These are phyloP conservation scores for Formica exsecta DNA, from an alignment of 1,140 invertebrate genomes.

Conservation along the genomic window DNA sequence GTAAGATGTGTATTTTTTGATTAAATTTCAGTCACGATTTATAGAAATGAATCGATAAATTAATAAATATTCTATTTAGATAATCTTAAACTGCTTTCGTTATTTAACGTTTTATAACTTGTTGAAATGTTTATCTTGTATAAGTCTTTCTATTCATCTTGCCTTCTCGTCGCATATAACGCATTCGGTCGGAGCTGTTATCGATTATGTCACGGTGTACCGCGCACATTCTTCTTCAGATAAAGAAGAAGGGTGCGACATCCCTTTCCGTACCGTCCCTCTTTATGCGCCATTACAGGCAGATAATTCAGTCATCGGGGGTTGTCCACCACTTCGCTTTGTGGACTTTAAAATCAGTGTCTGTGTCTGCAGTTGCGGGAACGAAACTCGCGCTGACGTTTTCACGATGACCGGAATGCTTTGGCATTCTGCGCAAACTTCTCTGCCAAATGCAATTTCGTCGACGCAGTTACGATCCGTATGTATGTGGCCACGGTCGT, in stretches of 20 bases:
- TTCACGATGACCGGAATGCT: conserved; percentile 58
- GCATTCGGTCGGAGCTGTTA: conserved; percentile 56
- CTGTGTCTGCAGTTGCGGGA: background rate
- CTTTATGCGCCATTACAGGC: conserved; percentile 24
- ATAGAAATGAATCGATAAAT: no score
- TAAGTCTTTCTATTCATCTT: conserved; percentile 15
- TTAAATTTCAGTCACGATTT: no score
- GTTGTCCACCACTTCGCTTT: conserved; percentile 6
- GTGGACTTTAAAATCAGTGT: conserved; percentile 46
- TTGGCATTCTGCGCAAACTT: conserved; percentile 71
- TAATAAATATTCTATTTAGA: background rate
- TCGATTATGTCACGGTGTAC: conserved; percentile 68
- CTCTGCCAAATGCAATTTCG: conserved; percentile 69
- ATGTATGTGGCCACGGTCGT: background rate
- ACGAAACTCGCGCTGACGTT: conserved; percentile 43
- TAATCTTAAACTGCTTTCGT: background rate
- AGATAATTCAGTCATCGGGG: conserved; percentile 25
- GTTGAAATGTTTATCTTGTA: background rate
- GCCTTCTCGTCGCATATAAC: background rate
- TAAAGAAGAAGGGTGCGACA: conserved; percentile 31
- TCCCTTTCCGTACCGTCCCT: conserved; percentile 29
- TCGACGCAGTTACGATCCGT: background rate
- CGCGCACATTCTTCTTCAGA: conserved; percentile 60
- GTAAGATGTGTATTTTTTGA: background rate
- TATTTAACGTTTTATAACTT: background rate